phyloP scores from a whole-genome alignment of 2,888 invertebrate species.

The Didymodactylos carnosus region DNA sequence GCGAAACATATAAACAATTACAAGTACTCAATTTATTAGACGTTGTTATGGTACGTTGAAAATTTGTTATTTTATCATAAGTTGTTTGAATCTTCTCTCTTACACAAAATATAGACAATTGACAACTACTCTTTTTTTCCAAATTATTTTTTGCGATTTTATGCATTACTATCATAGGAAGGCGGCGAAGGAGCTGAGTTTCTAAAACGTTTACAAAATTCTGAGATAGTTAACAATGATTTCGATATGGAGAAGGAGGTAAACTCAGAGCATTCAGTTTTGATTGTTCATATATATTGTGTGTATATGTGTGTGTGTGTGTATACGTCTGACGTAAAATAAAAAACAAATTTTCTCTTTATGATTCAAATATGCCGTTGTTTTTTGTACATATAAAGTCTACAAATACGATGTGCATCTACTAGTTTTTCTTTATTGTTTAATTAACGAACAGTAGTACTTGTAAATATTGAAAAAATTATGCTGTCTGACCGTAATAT shows the following conservation, averaged over 20 bases:
- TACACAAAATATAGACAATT: not conserved
- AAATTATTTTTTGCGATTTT: not conserved
- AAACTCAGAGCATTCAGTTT: too few relatives aligned
- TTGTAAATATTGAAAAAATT: too few relatives aligned
- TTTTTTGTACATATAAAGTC: too few relatives aligned
- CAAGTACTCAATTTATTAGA: constrained; percentile 59
- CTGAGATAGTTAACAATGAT: not conserved
- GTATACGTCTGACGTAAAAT: too few relatives aligned
- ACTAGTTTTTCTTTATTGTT: too few relatives aligned
- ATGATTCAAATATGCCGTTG: too few relatives aligned
- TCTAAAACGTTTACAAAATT: not conserved
- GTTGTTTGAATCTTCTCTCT: constrained; percentile 3
- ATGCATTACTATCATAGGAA: not conserved
- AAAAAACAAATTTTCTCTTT: too few relatives aligned
- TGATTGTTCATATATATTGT: not conserved
- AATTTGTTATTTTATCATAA: constrained; percentile 35
- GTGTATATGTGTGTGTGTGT: too few relatives aligned
- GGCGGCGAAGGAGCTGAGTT: not conserved
- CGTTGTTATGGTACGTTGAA: constrained; percentile 46
- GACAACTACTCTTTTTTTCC: not conserved
- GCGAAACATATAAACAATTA: constrained; percentile 47
- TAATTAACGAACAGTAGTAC: too few relatives aligned
- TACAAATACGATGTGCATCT: too few relatives aligned
- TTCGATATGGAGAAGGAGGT: not conserved
- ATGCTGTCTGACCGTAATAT: too few relatives aligned